Percentiles rank a stretch among this genome's conserved stretches.
Conservation (phyloP, 2,888 invertebrate species). For the Pseudolycoriella hygida region DNA sequence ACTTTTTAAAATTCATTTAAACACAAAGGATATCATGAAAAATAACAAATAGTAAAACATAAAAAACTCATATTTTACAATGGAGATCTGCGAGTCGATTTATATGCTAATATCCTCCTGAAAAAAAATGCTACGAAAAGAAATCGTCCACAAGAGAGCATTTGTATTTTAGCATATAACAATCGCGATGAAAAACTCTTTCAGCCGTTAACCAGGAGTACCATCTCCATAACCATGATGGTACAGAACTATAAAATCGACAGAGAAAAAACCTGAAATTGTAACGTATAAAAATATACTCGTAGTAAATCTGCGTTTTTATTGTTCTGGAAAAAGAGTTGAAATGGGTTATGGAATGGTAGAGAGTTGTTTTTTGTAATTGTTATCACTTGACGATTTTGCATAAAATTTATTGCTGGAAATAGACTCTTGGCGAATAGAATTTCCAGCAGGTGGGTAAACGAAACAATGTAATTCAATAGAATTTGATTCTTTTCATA, state of each 20-base stretch:
- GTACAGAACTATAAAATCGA: no score
- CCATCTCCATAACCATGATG: no score
- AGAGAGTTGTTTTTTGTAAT: background rate
- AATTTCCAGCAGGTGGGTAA: no score
- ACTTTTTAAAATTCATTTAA: no score
- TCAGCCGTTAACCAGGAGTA: background rate
- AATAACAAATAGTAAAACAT: no score
- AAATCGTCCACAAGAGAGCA: conserved; percentile 1
- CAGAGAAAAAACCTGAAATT: background rate
- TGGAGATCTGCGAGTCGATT: conserved; percentile 1
- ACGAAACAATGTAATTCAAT: no score
- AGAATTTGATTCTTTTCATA: no score
- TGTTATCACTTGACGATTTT: background rate
- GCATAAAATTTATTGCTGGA: no score
- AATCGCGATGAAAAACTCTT: background rate
- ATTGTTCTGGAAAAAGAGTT: background rate
- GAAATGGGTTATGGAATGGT: background rate
- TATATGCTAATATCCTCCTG: background rate
- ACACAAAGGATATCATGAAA: no score
- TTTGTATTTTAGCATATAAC: background rate
- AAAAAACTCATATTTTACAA: background rate
- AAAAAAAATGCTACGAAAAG: background rate
- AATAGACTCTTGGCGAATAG: no score
- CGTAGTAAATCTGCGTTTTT: background rate
- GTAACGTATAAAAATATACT: background rate